phyloP scores from a whole-genome alignment of 92 coral and sea anemone genomes.

The Parazoanthus atlanticus region DNA sequence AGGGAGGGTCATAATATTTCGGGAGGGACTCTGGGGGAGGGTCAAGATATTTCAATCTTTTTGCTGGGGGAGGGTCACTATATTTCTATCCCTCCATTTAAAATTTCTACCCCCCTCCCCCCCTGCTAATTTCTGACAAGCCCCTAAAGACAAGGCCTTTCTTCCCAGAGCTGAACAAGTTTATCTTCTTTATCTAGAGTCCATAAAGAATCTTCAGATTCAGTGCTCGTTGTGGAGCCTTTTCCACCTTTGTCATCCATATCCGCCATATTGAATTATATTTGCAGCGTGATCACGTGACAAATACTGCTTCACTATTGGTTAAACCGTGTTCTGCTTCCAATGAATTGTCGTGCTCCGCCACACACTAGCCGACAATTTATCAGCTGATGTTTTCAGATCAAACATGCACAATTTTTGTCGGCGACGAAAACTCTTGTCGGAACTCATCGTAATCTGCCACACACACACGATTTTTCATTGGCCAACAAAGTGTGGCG shows the following conservation, averaged over 20 bases:
- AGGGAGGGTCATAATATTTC: not conserved
- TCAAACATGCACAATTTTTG: slow-evolving; percentile 44
- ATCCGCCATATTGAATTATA: slow-evolving; percentile 28
- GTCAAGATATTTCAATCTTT: too few relatives aligned
- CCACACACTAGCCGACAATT: too few relatives aligned
- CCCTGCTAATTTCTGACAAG: slow-evolving; percentile 8
- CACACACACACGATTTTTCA: slow-evolving; percentile 34
- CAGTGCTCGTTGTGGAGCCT: slow-evolving; percentile 31
- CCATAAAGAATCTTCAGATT: slow-evolving; percentile 20
- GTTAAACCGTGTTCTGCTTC: slow-evolving; percentile 48
- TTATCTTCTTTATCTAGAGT: slow-evolving; percentile 29
- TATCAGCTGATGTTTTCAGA: slow-evolving; percentile 40
- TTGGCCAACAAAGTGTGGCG: not conserved
- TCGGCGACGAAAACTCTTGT: slow-evolving; percentile 34
- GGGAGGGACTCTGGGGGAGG: not conserved
- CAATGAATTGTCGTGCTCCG: slow-evolving; percentile 40
- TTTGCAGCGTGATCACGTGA: slow-evolving; percentile 28
- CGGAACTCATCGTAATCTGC: slow-evolving; percentile 15
- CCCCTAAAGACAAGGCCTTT: slow-evolving; percentile 6
- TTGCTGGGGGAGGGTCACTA: slow-evolving; percentile 34
- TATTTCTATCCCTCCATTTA: slow-evolving; percentile 32
- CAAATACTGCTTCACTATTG: slow-evolving; percentile 40
- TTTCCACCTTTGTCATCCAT: slow-evolving; percentile 30
- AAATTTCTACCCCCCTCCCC: slow-evolving; percentile 35
- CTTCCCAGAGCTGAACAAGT: slow-evolving; percentile 21